A percentile compares a stretch with the other conserved stretches of the same genome.
phyloP scores from a whole-genome alignment of 1,140 invertebrate species.

The Episyrphus balteatus region DNA sequence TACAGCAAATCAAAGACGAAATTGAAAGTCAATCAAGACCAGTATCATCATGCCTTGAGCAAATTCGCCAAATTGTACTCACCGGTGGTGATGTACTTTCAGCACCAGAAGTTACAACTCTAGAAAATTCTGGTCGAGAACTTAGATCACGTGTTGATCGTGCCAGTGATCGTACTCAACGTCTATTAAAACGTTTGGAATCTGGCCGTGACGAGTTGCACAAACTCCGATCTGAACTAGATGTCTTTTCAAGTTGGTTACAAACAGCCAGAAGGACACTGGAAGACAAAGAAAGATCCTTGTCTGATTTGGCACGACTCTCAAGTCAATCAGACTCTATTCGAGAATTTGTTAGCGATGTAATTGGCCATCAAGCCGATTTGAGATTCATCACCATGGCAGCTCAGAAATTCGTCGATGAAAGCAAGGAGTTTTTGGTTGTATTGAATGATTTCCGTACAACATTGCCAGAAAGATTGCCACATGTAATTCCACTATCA shows the following conservation, averaged over 20 bases:
- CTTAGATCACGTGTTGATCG: slow-evolving; percentile 77
- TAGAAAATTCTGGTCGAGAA: slow-evolving; percentile 73
- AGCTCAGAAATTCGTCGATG: slow-evolving; percentile 88
- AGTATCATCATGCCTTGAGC: slow-evolving; percentile 77
- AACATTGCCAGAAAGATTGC: slow-evolving; percentile 62
- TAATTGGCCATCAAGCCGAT: slow-evolving; percentile 90
- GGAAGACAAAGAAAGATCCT: slow-evolving; percentile 74
- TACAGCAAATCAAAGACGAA: slow-evolving; percentile 80
- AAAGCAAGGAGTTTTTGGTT: slow-evolving; percentile 78
- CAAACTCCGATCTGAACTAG: slow-evolving; percentile 66
- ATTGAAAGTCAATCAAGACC: slow-evolving; percentile 75
- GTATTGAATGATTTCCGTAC: slow-evolving; percentile 77
- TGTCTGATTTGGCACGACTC: slow-evolving; percentile 66
- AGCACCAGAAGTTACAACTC: slow-evolving; percentile 69
- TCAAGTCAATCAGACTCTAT: slow-evolving; percentile 61
- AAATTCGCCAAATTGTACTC: slow-evolving; percentile 80
- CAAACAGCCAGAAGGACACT: slow-evolving; percentile 64
- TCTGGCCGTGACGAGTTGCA: slow-evolving; percentile 76
- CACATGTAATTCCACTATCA: slow-evolving; percentile 57
- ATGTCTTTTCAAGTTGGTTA: slow-evolving; percentile 76
- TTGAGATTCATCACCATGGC: slow-evolving; percentile 88
- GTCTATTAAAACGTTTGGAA: slow-evolving; percentile 60
- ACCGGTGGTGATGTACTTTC: slow-evolving; percentile 83
- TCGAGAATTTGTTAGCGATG: slow-evolving; percentile 82
- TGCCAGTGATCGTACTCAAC: slow-evolving; percentile 65